phyloP scores from a whole-genome alignment of 1,140 invertebrate species.

The Ostrea edulis region DNA sequence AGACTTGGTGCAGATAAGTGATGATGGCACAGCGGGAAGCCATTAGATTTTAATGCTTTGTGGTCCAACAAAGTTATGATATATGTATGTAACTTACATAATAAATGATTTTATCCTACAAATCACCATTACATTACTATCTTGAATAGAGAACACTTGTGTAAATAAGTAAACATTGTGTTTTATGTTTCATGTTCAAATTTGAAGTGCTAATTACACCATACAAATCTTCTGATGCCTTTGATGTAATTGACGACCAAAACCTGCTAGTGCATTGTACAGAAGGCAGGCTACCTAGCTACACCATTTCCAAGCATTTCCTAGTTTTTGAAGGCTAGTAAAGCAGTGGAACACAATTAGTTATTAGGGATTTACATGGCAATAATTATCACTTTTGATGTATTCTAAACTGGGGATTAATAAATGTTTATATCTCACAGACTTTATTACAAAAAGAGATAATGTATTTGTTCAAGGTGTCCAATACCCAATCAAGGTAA shows the following conservation, averaged over 20 bases:
- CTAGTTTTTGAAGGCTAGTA: neutral
- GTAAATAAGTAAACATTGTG: conserved; percentile 33
- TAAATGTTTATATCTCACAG: conserved; percentile 4
- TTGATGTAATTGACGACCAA: conserved; percentile 19
- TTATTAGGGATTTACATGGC: conserved; percentile 20
- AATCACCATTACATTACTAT: neutral
- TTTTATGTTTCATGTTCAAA: conserved; percentile 18
- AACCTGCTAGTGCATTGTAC: neutral
- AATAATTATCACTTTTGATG: conserved; percentile 36
- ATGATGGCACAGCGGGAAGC: neutral
- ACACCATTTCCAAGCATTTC: neutral
- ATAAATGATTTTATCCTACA: neutral
- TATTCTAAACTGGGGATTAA: neutral
- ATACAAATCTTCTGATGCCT: neutral
- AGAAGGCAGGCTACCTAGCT: neutral
- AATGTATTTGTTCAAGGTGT: conserved; percentile 1
- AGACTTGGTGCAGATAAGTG: neutral
- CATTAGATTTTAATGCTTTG: neutral
- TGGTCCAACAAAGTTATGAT: conserved; percentile 6
- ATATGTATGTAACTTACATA: conserved; percentile 9
- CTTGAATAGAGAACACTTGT: neutral
- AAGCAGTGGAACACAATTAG: conserved; percentile 23
- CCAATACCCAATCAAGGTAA: conserved; percentile 24
- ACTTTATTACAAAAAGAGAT: conserved; percentile 29
- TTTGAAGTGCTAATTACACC: conserved; percentile 14